Evolutionary conservation across 2,888 invertebrate species (phyloP), one percentile per base, ranked within the genome.

Genomic region (Oscheius sp.): DNA sequence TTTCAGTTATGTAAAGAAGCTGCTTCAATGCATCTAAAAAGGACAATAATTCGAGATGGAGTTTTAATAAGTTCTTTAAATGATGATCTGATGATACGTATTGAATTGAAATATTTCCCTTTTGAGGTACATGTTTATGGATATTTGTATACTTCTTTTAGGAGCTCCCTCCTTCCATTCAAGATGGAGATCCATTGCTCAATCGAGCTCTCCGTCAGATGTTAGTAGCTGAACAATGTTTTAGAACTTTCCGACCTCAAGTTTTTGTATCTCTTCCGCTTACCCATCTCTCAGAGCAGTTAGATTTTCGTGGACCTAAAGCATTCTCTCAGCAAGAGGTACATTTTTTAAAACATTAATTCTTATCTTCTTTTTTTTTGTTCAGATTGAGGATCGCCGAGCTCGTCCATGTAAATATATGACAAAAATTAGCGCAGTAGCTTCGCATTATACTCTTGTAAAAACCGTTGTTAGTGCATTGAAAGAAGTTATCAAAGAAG

Each of bases 1-100:
- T 82, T 74, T 68, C 61, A 85, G 84, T 70, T 87, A 25, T 80
- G 83, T 52, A 75, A 75, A 21, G 87, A 87, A 25, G 80, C 84
- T 1, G 76, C 79, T 13, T 61, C 73, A 43, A 70, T 83, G 21
- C 70, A 77, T 3, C 70, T 79, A 7, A 69, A 78, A 0, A 68
- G 80, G 0, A 83, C 84, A 3, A 69, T 81, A 5, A 75, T 87
- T 35, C 74, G 82, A 12, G 85, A 86, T 46, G 82, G 83, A 16
- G 81, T 84, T 3, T 73, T 87, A 5, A 69, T 85, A 25, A 79
- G 86, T n/a, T 74, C 76, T 0, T 66, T 87, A 0, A 81, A 78
- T 68, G 87, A 86, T 61, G 80, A 80, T 18, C 77, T 79, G 13
- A 72, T 87, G 18, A 74, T 87, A 9, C 74, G 82, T 41, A 64